Evolutionary conservation across 2,113 vertebrate genomes (phyloP), one percentile per base, ranked within the genome.

Genomic region (Leucoraja erinaceus): DNA sequence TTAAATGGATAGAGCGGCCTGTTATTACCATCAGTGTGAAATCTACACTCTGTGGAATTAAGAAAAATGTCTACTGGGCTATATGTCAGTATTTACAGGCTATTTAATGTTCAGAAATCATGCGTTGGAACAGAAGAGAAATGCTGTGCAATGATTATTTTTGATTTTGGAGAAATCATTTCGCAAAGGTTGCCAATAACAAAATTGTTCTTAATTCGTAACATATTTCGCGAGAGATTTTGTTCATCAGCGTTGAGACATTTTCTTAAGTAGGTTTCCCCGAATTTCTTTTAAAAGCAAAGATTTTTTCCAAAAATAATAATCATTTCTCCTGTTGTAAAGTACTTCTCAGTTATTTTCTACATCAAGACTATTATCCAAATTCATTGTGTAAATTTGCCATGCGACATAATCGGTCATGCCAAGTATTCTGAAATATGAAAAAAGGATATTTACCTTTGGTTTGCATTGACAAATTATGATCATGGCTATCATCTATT

Each of bases 331-430:
- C 33, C 22, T 91, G 86, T 10, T 90, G 88, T 38, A 91, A 91
- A 91, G 66, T 72, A 10, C 22, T 72, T 54, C 31, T 20, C 68
- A 72, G 47, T 72, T 91, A 47, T 38, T 91, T 72, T 28, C 66
- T 54, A 91, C 70, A 91, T 91, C 54, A 68, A 72, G 33, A 91
- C 54, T 72, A 91, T 72, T 91, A 91, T 91, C 88, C 88, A 91
- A 91, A 72, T 91, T 72, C 31, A 47, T 72, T 91, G 70, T 11
- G 88, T 91, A 91, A 91, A 91, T 91, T 68, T 91, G 18, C 66
- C 88, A 91, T 66, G 47, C 33, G 9, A 72, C 68, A 91, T 31
- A 28, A 91, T 91, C 68, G 47, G 88, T 72, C 31, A 91, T 18
- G 88, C 66, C 38, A 20, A 70, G 38, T 72, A 72, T 33, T 9